Evolutionary conservation across 2,797 vertebrate genomes (phyloP).

Genomic region (Schizopygopsis malacanthus): DNA sequence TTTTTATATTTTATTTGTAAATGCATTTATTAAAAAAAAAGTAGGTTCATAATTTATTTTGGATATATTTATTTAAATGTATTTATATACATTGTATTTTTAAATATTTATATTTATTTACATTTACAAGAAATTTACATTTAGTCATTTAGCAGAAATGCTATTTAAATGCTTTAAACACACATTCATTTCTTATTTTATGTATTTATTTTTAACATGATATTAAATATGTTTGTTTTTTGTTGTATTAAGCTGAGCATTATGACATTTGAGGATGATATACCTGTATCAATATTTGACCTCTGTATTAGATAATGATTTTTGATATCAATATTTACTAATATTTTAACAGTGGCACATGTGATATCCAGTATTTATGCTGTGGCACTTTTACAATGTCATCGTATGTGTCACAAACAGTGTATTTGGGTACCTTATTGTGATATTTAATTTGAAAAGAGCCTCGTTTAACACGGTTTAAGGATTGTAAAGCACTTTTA

Average conservation of each 20-base stretch:
- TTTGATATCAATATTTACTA: neutral
- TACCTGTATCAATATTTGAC: too few relatives aligned
- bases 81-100: neutral
- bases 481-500: neutral
- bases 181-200: neutral
- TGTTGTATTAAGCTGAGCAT: too few relatives aligned
- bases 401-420: too few relatives aligned
- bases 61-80: neutral
- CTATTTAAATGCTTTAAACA: neutral
- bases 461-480: neutral
- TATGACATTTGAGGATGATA: too few relatives aligned
- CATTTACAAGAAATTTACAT: neutral
- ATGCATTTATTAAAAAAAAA: neutral
- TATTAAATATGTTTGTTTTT: too few relatives aligned
- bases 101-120: neutral
- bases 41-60: neutral
- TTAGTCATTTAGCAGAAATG: too few relatives aligned
- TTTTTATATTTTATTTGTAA: conserved; percentile 1
- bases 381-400: too few relatives aligned
- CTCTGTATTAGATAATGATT: neutral
- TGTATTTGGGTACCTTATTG: too few relatives aligned
- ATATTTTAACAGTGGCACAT: neutral
- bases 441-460: neutral
- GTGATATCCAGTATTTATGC: neutral
- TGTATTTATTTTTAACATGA: too few relatives aligned